Conservation (phyloP, 1,140 invertebrate genomes). For the Caenorhabditis remanei region DNA sequence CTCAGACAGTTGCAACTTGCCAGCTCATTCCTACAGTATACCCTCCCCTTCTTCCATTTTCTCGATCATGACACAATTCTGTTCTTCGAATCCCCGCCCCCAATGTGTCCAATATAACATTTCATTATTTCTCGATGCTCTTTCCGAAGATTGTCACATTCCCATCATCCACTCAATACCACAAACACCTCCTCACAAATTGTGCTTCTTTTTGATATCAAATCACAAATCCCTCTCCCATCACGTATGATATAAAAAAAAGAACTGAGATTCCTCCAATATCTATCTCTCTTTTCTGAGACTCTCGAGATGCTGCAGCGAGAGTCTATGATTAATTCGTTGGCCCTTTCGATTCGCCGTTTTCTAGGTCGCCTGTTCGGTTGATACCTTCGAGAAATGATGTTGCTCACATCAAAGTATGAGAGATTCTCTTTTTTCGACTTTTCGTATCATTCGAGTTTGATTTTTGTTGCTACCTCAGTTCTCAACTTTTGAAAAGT, state of each 20-base stretch:
- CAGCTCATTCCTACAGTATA: background rate
- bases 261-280: background rate
- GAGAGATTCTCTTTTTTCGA: background rate
- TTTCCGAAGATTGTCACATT: constrained; percentile 20
- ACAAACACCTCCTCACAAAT: constrained; percentile 40
- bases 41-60: background rate
- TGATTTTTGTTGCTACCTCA: too few relatives aligned
- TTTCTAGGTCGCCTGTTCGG: constrained; percentile 47
- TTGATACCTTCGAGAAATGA: background rate
- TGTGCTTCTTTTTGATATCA: constrained; percentile 23
- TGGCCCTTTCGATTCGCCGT: constrained; percentile 1
- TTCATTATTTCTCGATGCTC: background rate
- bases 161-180: constrained; percentile 52
- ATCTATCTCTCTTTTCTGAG: background rate
- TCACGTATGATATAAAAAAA: background rate
- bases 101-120: too few relatives aligned
- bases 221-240: background rate
- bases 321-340: constrained; percentile 49
- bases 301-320: background rate
- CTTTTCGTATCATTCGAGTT: too few relatives aligned
- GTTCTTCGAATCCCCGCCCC: constrained; percentile 1
- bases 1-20: background rate
- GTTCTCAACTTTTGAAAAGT: too few relatives aligned
- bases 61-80: constrained; percentile 13
- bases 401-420: background rate